These are phyloP conservation scores for Loripinus fragilis DNA, from an alignment of 2,888 invertebrate genomes.

Conservation along the genomic window DNA sequence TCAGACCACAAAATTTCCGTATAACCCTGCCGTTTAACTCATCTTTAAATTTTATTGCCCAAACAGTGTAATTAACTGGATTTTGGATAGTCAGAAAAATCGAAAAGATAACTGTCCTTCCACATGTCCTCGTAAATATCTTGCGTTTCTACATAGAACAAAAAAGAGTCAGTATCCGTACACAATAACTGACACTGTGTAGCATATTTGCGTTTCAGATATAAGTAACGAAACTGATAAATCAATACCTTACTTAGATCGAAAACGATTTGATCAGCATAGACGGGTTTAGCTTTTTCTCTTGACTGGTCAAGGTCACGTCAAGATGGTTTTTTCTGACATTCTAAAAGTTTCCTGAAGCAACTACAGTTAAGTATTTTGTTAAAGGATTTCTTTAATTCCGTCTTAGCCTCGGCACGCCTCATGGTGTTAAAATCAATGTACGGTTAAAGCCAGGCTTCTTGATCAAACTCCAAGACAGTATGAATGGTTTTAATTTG, in stretches of 20 bases:
- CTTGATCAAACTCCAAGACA: constrained; percentile 19
- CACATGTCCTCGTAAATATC: constrained; percentile 20
- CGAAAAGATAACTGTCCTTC: constrained; percentile 15
- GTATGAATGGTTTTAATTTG: constrained; percentile 17
- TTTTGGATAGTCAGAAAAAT: constrained; percentile 15
- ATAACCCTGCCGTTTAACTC: constrained; percentile 5
- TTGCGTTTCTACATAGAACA: constrained; percentile 15
- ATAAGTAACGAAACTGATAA: constrained; percentile 14
- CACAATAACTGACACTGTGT: constrained; percentile 3
- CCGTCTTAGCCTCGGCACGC: neutral
- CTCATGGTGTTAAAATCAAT: constrained; percentile 9
- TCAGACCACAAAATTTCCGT: constrained; percentile 3
- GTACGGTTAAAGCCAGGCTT: constrained; percentile 21
- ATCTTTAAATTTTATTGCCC: constrained; percentile 10
- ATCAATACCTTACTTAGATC: constrained; percentile 18
- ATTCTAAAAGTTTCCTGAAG: constrained; percentile 20
- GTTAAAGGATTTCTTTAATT: constrained; percentile 16
- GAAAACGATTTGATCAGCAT: constrained; percentile 16
- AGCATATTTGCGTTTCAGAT: constrained; percentile 18
- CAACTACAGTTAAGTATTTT: constrained; percentile 17
- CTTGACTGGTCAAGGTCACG: constrained; percentile 17
- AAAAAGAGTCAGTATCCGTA: constrained; percentile 15
- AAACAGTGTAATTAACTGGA: neutral
- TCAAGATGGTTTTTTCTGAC: neutral
- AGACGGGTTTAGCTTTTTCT: constrained; percentile 14